A percentile compares a stretch with the other conserved stretches of the same genome.
phyloP scores from a whole-genome alignment of 2,888 invertebrate genomes.

The Stenichneumon culpator region DNA sequence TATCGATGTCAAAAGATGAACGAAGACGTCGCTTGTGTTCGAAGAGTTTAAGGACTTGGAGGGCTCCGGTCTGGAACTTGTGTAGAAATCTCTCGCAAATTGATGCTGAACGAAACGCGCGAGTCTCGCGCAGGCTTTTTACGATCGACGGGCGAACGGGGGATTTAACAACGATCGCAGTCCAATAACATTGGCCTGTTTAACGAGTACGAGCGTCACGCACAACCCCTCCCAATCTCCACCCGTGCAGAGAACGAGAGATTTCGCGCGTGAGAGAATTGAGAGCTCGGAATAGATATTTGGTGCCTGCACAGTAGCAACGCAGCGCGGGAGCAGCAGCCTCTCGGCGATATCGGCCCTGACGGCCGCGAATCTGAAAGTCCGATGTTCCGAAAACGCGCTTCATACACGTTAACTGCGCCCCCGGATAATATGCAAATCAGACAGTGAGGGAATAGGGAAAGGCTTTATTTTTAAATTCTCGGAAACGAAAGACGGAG shows the following conservation, averaged over 20 bases:
- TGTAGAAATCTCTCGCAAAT: conserved; percentile 16
- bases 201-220: conserved; percentile 36
- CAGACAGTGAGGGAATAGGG: not conserved
- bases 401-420: not conserved
- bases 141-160: conserved; percentile 38
- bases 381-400: conserved; percentile 28
- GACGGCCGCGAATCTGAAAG: conserved; percentile 34
- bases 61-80: not conserved
- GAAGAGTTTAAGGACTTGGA: not conserved
- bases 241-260: conserved; percentile 32
- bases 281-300: conserved; percentile 67
- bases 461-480: not conserved
- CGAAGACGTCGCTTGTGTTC: not conserved
- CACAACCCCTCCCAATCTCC: not conserved
- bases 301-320: conserved; percentile 21
- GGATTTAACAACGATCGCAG: conserved; percentile 55
- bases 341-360: conserved; percentile 19
- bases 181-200: conserved; percentile 64
- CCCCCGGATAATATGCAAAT: not conserved
- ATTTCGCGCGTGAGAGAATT: conserved; percentile 39
- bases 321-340: conserved; percentile 18
- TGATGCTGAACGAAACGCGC: not conserved
- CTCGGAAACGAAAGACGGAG: not conserved
- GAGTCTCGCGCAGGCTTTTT: conserved; percentile 31
- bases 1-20: not conserved